Conservation (phyloP, 2,888 invertebrate species). For the Caenorhabditis imperialis region DNA sequence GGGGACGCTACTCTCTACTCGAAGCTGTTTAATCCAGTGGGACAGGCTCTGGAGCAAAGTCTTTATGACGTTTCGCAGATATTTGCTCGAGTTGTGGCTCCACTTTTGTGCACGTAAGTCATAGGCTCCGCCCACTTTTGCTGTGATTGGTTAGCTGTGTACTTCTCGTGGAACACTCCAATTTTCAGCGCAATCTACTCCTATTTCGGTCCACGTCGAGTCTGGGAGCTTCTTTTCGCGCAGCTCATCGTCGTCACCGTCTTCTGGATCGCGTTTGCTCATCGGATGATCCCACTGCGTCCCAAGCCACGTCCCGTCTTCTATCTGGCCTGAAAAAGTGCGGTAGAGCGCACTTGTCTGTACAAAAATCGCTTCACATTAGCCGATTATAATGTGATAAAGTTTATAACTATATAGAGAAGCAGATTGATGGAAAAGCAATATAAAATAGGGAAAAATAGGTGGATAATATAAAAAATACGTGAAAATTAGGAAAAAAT, state of each 20-base stretch:
- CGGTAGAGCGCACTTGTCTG: conserved; percentile 17
- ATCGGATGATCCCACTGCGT: conserved; percentile 46
- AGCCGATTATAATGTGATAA: conserved; percentile 45
- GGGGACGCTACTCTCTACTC: conserved; percentile 47
- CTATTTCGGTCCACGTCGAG: conserved; percentile 38
- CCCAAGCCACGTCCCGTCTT: conserved; percentile 53
- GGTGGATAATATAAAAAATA: not conserved
- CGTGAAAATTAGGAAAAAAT: not conserved
- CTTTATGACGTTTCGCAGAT: conserved; percentile 43
- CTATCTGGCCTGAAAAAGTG: conserved; percentile 30
- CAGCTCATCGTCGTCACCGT: conserved; percentile 35
- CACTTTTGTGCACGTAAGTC: conserved; percentile 44
- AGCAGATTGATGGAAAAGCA: too few relatives aligned
- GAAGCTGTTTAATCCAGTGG: conserved; percentile 46
- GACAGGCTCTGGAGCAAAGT: conserved; percentile 44
- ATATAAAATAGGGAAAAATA: too few relatives aligned
- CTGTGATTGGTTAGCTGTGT: not conserved
- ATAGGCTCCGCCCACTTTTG: not conserved
- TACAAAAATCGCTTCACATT: conserved; percentile 49
- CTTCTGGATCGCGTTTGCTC: conserved; percentile 41
- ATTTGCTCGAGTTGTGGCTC: conserved; percentile 44
- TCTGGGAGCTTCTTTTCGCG: conserved; percentile 43
- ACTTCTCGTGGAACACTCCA: not conserved
- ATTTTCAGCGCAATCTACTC: conserved; percentile 42
- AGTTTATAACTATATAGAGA: too few relatives aligned